These are phyloP conservation scores for Scaptomyza cyrtandrae DNA, from an alignment of 2,888 invertebrate genomes.

Conservation along the genomic window DNA sequence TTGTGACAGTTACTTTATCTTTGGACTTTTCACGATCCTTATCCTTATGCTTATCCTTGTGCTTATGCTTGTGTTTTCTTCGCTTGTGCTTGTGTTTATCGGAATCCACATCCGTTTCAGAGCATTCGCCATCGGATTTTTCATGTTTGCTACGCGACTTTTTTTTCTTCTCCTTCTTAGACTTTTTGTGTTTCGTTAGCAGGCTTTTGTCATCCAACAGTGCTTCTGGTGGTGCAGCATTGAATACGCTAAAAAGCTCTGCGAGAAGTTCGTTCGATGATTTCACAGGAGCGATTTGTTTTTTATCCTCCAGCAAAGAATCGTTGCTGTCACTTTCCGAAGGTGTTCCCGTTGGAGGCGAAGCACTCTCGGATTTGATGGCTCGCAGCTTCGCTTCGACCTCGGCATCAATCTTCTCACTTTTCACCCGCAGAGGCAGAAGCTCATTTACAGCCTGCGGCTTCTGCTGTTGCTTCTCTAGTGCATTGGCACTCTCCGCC, in stretches of 20 bases:
- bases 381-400: slow-evolving; percentile 79
- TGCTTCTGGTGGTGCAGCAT: slow-evolving; percentile 88
- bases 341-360: slow-evolving; percentile 22
- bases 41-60: slow-evolving; percentile 60
- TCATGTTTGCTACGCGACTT: slow-evolving; percentile 48
- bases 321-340: slow-evolving; percentile 45
- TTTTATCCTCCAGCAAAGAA: slow-evolving; percentile 75
- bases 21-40: slow-evolving; percentile 69
- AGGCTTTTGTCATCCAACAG: slow-evolving; percentile 85
- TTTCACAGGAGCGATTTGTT: slow-evolving; percentile 81
- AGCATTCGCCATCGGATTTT: slow-evolving; percentile 67
- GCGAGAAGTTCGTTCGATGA: slow-evolving; percentile 89
- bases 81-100: slow-evolving; percentile 75
- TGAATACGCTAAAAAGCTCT: slow-evolving; percentile 89
- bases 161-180: slow-evolving; percentile 83
- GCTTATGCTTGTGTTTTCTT: slow-evolving; percentile 69
- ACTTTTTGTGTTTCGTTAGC: slow-evolving; percentile 82
- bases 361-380: slow-evolving; percentile 44
- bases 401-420: slow-evolving; percentile 81
- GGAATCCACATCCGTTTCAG: slow-evolving; percentile 38
- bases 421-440: slow-evolving; percentile 64
- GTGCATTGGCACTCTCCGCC: slow-evolving; percentile 26
- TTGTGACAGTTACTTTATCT: slow-evolving; percentile 25
- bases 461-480: slow-evolving; percentile 36
- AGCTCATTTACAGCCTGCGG: slow-evolving; percentile 18